Percentiles rank a stretch among this genome's conserved stretches.
These are phyloP conservation scores for Phyllostomus discolor DNA, from an alignment of 2,113 vertebrate species.

Conservation along the genomic window DNA sequence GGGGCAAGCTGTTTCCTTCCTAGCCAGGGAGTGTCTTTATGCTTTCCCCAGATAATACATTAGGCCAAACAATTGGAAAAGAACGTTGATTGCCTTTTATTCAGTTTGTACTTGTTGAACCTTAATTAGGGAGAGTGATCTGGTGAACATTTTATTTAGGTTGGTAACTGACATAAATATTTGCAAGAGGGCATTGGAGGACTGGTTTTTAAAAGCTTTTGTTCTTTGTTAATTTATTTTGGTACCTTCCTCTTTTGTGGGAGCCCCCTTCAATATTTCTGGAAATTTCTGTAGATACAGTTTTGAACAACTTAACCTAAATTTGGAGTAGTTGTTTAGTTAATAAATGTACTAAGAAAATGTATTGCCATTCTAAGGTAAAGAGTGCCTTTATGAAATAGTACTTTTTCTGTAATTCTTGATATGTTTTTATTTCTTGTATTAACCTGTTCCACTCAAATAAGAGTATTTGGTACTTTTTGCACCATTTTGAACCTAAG, in stretches of 20 bases:
- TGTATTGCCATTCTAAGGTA: neutral
- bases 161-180: slow-evolving; percentile 21
- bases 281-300: neutral
- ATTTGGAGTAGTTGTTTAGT: neutral
- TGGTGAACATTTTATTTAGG: slow-evolving; percentile 5
- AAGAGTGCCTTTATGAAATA: neutral
- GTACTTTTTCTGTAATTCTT: neutral
- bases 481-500: neutral
- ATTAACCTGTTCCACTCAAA: neutral
- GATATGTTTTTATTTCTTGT: neutral
- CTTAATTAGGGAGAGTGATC: slow-evolving; percentile 4
- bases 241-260: neutral
- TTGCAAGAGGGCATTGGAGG: neutral
- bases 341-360: neutral
- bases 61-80: slow-evolving; percentile 5
- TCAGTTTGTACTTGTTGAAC: neutral
- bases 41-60: slow-evolving; percentile 19
- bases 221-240: neutral
- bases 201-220: neutral
- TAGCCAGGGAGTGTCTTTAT: neutral
- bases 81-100: slow-evolving; percentile 18
- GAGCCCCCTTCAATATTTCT: neutral
- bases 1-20: neutral
- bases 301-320: neutral
- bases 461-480: neutral